A percentile compares a stretch with the other conserved stretches of the same genome.
Conservation (phyloP, 2,113 vertebrate genomes). For the Amia ocellicauda region DNA sequence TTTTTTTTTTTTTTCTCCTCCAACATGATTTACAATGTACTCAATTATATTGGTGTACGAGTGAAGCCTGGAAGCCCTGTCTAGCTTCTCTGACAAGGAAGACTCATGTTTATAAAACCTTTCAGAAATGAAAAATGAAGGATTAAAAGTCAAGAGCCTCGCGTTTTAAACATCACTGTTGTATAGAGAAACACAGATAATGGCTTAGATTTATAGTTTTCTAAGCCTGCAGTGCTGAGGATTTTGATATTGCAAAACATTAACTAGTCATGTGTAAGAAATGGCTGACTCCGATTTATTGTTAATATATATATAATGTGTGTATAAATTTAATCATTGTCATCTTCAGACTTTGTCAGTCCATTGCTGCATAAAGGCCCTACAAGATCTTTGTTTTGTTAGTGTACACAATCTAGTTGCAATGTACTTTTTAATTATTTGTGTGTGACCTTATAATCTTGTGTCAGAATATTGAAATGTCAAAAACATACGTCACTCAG, state of each 20-base stretch:
- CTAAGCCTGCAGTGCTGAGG: not conserved
- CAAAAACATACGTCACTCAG: constrained; percentile 65
- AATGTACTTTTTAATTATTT: constrained; percentile 29
- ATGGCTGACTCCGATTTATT: constrained; percentile 47
- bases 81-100: constrained; percentile 46
- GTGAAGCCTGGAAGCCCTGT: constrained; percentile 48
- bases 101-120: constrained; percentile 46
- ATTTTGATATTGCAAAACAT: not conserved
- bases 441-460: constrained; percentile 59
- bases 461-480: constrained; percentile 60
- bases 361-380: no score
- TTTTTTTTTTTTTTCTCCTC: constrained; percentile 53
- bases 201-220: constrained; percentile 25
- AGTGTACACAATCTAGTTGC: constrained; percentile 28
- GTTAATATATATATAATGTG: constrained; percentile 31
- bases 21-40: constrained; percentile 53
- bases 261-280: constrained; percentile 20
- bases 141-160: constrained; percentile 53
- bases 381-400: constrained; percentile 4
- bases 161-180: constrained; percentile 37
- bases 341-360: no score
- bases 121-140: constrained; percentile 52
- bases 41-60: constrained; percentile 48
- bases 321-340: no score
- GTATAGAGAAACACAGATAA: constrained; percentile 27